Conservation (phyloP, 2,888 invertebrate species). For the Meloe dianella region DNA sequence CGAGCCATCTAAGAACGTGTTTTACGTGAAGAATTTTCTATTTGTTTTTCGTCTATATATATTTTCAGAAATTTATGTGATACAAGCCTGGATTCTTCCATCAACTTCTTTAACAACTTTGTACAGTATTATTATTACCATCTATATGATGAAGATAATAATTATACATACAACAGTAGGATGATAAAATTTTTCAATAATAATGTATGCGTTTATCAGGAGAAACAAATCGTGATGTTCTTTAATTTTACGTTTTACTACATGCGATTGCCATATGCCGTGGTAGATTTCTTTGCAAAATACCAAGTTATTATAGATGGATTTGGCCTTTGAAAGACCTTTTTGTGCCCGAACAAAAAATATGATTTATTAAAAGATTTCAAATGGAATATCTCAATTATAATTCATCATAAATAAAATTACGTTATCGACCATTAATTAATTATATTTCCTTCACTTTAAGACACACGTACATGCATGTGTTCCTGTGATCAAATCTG, state of each 20-base stretch:
- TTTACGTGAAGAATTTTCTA: not conserved
- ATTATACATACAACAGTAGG: not conserved
- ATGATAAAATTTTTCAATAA: not conserved
- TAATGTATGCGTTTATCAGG: not conserved
- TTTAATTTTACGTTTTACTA: too few relatives aligned
- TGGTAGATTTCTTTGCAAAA: not conserved
- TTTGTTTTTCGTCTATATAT: not conserved
- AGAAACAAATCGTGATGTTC: not conserved
- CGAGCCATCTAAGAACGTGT: not conserved
- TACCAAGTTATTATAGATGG: not conserved
- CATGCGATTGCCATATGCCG: constrained; percentile 6
- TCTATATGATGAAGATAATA: constrained; percentile 3
- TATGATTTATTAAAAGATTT: not conserved
- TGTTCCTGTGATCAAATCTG: not conserved
- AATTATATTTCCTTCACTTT: not conserved
- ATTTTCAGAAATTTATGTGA: not conserved
- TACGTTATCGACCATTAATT: not conserved
- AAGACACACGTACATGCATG: not conserved
- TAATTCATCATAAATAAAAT: not conserved
- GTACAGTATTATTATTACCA: not conserved
- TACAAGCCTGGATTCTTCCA: constrained; percentile 3
- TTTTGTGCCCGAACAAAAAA: too few relatives aligned
- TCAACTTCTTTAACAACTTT: not conserved
- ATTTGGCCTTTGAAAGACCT: too few relatives aligned
- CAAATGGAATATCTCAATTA: not conserved